phyloP scores from a whole-genome alignment of 2,113 vertebrate species.

The Strix uralensis region DNA sequence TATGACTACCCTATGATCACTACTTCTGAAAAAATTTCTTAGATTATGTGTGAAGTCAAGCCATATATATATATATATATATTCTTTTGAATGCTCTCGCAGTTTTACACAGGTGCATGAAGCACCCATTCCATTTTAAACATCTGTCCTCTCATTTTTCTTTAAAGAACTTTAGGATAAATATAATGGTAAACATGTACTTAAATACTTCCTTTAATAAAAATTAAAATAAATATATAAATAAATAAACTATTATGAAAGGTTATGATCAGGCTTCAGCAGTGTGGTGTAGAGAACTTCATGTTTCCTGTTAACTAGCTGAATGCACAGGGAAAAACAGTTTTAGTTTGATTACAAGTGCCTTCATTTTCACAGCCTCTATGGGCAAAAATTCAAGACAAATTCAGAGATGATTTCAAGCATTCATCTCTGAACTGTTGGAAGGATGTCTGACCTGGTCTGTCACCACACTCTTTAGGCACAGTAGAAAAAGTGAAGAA shows the following conservation, averaged over 20 bases:
- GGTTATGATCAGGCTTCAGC: not conserved
- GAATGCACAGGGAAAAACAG: not conserved
- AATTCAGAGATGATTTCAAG: not conserved
- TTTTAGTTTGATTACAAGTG: not conserved
- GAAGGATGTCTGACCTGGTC: not conserved
- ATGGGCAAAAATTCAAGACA: not conserved
- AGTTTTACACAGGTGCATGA: not conserved
- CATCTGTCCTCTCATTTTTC: not conserved
- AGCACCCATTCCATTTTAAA: not conserved
- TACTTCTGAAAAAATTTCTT: not conserved
- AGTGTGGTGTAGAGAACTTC: not conserved
- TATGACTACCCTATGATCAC: not conserved
- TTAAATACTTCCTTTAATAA: not conserved
- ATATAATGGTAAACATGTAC: not conserved
- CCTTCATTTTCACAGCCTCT: not conserved
- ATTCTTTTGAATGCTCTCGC: not conserved
- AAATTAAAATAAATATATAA: not conserved
- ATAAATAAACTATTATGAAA: not conserved
- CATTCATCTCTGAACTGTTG: not conserved
- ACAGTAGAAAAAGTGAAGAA: not conserved
- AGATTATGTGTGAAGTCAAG: not conserved
- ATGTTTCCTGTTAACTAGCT: not conserved
- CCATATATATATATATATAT: no score
- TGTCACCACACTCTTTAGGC: not conserved
- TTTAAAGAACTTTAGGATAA: not conserved